Conservation (phyloP, 2,797 vertebrate species). For the Mico argentatus region DNA sequence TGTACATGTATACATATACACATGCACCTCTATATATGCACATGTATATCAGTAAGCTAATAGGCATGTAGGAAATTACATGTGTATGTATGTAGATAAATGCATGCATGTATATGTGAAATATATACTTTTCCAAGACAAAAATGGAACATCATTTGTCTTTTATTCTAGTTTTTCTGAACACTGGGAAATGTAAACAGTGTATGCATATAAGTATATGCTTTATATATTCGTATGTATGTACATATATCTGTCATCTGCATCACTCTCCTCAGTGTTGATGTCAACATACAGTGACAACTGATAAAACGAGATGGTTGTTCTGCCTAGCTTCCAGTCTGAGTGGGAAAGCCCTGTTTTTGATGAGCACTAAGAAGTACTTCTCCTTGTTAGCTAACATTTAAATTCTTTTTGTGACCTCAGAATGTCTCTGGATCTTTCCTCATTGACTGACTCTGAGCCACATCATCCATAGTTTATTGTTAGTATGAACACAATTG, state of each 20-base stretch:
- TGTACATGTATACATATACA: background rate
- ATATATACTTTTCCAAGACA: background rate
- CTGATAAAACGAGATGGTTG: rapidly evolving
- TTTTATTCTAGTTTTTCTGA: background rate
- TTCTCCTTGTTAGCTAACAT: background rate
- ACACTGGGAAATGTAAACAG: background rate
- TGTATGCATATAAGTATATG: background rate
- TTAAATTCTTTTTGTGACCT: background rate
- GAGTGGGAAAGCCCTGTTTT: background rate
- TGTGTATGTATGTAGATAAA: background rate
- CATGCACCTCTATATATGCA: background rate
- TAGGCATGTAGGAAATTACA: background rate
- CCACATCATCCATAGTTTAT: rapidly evolving
- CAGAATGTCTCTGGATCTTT: background rate
- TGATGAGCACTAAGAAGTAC: background rate
- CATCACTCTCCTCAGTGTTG: background rate
- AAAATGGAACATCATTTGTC: background rate
- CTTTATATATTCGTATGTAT: background rate
- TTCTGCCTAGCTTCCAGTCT: background rate
- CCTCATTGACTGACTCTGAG: background rate
- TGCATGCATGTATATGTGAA: background rate
- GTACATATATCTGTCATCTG: background rate
- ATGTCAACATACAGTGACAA: background rate
- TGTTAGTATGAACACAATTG: rapidly evolving
- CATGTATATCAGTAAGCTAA: background rate